A percentile compares a stretch with the other conserved stretches of the same genome.
Evolutionary conservation across 2,113 vertebrate genomes (phyloP).

Genomic region (Aramus guarauna): DNA sequence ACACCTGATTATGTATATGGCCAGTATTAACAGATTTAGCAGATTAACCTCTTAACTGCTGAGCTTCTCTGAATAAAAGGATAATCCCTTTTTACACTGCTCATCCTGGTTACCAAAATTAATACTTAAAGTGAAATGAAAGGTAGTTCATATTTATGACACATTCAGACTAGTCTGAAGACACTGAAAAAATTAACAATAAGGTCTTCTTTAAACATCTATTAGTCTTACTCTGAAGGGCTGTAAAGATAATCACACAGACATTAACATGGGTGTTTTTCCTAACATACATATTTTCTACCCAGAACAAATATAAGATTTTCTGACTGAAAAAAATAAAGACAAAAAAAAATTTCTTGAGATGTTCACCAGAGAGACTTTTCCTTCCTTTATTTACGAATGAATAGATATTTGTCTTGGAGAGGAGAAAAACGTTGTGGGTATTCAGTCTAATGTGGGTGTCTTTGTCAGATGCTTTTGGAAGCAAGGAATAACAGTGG

Average conservation of each 20-base stretch:
- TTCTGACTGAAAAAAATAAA: background rate
- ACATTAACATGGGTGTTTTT: background rate
- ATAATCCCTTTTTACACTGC: background rate
- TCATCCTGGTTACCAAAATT: background rate
- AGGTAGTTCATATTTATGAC: background rate
- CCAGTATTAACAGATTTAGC: conserved; percentile 22
- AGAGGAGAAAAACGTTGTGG: fast-evolving
- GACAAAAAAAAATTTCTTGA: background rate
- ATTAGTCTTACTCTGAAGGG: background rate
- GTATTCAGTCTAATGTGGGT: background rate
- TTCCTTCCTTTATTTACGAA: background rate
- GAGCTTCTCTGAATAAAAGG: background rate
- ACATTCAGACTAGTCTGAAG: background rate
- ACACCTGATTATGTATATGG: conserved; percentile 36
- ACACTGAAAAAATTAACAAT: background rate
- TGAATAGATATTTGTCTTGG: background rate
- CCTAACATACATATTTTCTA: background rate
- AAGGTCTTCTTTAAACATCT: background rate
- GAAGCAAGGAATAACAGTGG: background rate
- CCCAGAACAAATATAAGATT: background rate
- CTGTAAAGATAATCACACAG: background rate
- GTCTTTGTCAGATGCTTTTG: background rate
- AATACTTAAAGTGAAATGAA: background rate
- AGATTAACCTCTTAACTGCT: conserved; percentile 42
- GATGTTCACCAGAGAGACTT: background rate